Evolutionary conservation across 2,113 vertebrate genomes (phyloP).

Genomic region (Amphiprion ocellaris): DNA sequence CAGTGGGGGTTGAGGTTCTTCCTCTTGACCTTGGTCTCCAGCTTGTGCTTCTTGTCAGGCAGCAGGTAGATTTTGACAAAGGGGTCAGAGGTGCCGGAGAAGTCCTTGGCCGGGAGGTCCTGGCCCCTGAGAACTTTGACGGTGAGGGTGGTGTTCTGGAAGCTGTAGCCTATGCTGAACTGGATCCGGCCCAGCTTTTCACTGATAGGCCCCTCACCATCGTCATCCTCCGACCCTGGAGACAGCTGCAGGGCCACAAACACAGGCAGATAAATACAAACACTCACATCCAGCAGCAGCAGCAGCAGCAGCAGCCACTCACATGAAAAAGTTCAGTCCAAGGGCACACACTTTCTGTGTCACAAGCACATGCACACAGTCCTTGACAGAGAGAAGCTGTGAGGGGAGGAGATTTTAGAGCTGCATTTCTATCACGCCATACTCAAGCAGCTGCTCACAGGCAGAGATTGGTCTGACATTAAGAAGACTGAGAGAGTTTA

Average conservation of each 20-base stretch:
- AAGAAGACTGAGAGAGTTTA: conserved; percentile 74
- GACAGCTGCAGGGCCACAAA: conserved; percentile 90
- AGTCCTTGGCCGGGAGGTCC: conserved; percentile 98
- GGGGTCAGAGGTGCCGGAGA: conserved; percentile 97
- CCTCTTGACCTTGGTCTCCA: conserved; percentile 99
- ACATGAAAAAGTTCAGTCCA: conserved; percentile 29
- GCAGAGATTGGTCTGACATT: conserved; percentile 66
- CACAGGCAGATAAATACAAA: conserved; percentile 49
- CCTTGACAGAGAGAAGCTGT: conserved; percentile 39
- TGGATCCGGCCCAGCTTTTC: conserved; percentile 98
- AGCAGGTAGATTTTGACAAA: conserved; percentile 99
- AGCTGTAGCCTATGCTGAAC: conserved; percentile 99
- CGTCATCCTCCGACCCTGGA: conserved; percentile 96
- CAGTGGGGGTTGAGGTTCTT: conserved; percentile 99
- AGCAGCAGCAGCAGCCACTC: conserved; percentile 8
- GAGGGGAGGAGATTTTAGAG: conserved; percentile 51
- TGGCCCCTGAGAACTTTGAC: conserved; percentile 98
- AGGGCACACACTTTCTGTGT: conserved; percentile 40
- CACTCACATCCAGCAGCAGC: conserved; percentile 8
- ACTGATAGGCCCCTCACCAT: conserved; percentile 91
- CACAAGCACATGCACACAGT: conserved; percentile 18
- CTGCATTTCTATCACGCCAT: conserved; percentile 42
- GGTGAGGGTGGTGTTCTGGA: conserved; percentile 97
- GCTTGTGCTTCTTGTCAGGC: conserved; percentile 98
- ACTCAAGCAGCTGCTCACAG: conserved; percentile 55